Evolutionary conservation across 2,113 vertebrate genomes (phyloP).

Genomic region (Hyaena hyaena): DNA sequence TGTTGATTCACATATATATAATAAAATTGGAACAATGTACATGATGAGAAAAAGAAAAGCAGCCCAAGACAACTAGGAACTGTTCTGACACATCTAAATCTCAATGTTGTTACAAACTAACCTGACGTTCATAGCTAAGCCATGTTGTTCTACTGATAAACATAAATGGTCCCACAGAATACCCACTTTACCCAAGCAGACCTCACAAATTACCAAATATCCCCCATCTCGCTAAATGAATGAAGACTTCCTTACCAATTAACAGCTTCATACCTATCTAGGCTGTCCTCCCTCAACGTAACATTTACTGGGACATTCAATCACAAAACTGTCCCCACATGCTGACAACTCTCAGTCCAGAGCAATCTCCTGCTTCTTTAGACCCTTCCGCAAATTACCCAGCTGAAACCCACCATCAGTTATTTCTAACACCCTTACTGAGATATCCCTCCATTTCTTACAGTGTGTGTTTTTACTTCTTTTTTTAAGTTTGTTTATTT

Average conservation of each 20-base stretch:
- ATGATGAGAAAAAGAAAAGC: not conserved
- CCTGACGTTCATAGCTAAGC: not conserved
- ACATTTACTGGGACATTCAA: not conserved
- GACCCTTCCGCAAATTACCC: not conserved
- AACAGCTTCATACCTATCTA: not conserved
- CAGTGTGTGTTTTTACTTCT: not conserved
- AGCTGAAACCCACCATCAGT: not conserved
- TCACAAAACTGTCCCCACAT: not conserved
- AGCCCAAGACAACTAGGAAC: not conserved
- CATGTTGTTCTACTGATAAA: not conserved
- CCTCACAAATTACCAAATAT: not conserved
- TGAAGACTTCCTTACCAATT: not conserved
- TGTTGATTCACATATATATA: not conserved
- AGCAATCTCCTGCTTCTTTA: not conserved
- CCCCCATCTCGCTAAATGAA: not conserved
- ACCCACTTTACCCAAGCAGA: not conserved
- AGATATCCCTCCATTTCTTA: not conserved
- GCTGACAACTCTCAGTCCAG: not conserved
- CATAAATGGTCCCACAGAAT: not conserved
- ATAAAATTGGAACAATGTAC: not conserved
- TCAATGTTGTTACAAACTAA: not conserved
- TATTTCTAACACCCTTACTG: not conserved
- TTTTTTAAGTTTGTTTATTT: too few species aligned
- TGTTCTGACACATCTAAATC: not conserved
- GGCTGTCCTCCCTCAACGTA: not conserved